These are phyloP conservation scores for Sarcophaga caerulescens DNA, from an alignment of 2,888 invertebrate genomes.

Conservation along the genomic window DNA sequence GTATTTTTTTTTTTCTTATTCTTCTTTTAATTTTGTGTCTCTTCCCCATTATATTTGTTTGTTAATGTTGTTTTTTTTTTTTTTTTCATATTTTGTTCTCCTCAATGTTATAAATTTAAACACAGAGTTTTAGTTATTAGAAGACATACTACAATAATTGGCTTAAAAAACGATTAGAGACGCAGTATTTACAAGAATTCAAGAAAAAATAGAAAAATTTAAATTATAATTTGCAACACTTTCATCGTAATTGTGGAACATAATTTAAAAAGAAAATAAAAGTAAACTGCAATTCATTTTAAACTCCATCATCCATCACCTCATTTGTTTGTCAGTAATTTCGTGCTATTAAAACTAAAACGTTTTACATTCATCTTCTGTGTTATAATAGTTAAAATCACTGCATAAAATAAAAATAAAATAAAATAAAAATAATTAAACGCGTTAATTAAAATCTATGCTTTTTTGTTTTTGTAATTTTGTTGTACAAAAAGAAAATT, in stretches of 20 bases:
- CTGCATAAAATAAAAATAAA: conserved; percentile 2
- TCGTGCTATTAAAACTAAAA: not conserved
- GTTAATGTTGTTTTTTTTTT: conserved; percentile 36
- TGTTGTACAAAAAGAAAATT: conserved; percentile 32
- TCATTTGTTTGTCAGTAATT: conserved; percentile 16
- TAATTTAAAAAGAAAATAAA: not conserved
- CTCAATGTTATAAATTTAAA: not conserved
- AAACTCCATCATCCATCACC: not conserved
- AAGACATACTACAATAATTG: conserved; percentile 17
- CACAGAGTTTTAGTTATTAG: conserved; percentile 8
- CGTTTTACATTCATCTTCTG: conserved; percentile 26
- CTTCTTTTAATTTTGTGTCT: conserved; percentile 24
- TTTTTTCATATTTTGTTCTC: not conserved
- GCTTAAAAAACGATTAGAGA: conserved; percentile 36
- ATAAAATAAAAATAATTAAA: conserved; percentile 24
- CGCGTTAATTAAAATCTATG: conserved; percentile 19
- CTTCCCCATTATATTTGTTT: conserved; percentile 47
- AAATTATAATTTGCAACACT: conserved; percentile 29
- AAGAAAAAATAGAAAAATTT: conserved; percentile 20
- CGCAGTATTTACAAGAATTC: conserved; percentile 58
- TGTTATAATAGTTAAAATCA: conserved; percentile 26
- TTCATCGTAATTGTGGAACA: conserved; percentile 15
- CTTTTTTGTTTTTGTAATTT: conserved; percentile 20
- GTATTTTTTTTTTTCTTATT: too few species aligned
- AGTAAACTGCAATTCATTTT: not conserved